phyloP scores from a whole-genome alignment of 2,888 invertebrate genomes.

The Cepaea hortensis region DNA sequence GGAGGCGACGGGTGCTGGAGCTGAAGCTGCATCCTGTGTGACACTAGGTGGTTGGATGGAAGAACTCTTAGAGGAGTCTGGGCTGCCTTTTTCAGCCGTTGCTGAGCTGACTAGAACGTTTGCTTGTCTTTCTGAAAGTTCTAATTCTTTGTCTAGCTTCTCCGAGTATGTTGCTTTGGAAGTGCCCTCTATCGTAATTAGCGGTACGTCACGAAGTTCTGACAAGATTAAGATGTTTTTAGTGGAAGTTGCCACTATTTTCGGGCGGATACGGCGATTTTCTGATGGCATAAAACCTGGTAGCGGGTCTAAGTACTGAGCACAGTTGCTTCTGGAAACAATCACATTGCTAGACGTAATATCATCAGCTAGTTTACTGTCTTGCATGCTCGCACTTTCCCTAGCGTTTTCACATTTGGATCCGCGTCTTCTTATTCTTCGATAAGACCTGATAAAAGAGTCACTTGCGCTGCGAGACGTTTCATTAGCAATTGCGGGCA shows the following conservation, averaged over 20 bases:
- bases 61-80: constrained; percentile 1
- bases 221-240: not conserved
- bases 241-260: not conserved
- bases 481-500: not conserved
- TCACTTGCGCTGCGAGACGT: not conserved
- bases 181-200: not conserved
- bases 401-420: not conserved
- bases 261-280: not conserved
- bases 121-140: not conserved
- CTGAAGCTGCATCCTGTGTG: not conserved
- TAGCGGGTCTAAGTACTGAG: not conserved
- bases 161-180: not conserved
- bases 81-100: not conserved
- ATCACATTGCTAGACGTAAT: too few species aligned
- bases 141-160: not conserved
- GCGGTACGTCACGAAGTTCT: not conserved
- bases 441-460: not conserved
- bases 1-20: not conserved
- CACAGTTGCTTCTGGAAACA: not conserved
- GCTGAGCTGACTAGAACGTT: not conserved
- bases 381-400: too few species aligned
- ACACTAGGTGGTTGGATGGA: not conserved
- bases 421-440: not conserved
- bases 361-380: too few species aligned
- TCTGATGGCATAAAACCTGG: not conserved